phyloP scores from a whole-genome alignment of 2,797 vertebrate species.

The Molothrus ater region DNA sequence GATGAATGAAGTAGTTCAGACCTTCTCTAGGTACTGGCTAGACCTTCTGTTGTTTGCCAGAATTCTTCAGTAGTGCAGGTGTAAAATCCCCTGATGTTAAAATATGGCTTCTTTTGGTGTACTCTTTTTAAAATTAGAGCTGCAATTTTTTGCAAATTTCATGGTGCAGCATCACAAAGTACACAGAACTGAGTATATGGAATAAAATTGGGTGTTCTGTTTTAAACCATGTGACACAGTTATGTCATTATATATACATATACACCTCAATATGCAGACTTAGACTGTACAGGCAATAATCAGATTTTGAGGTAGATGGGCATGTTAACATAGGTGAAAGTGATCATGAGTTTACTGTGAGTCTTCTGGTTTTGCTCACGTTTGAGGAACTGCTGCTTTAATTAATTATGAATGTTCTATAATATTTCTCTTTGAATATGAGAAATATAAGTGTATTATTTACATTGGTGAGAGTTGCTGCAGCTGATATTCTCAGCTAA shows the following conservation, averaged over 20 bases:
- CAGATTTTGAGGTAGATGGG: not conserved
- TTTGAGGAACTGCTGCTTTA: not conserved
- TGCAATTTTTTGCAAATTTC: not conserved
- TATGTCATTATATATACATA: not conserved
- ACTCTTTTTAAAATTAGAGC: not conserved
- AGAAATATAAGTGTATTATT: not conserved
- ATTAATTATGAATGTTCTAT: not conserved
- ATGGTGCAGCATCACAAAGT: not conserved
- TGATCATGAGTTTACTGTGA: not conserved
- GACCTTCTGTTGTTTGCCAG: not conserved
- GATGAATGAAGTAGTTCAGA: not conserved
- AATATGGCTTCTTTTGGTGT: not conserved
- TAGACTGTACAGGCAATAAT: not conserved
- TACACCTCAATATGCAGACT: not conserved
- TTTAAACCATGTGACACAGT: not conserved
- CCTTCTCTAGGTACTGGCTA: not conserved
- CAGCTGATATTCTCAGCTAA: not conserved
- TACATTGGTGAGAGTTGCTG: not conserved
- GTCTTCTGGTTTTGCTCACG: not conserved
- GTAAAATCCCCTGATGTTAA: not conserved
- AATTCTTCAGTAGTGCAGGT: not conserved
- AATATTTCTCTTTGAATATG: not conserved
- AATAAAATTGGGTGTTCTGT: not conserved
- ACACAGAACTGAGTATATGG: not conserved
- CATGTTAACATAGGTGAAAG: not conserved